Percentiles rank a stretch among this genome's conserved stretches.
phyloP scores from a whole-genome alignment of 2,113 vertebrate species.

The Triplophysa dalaica region DNA sequence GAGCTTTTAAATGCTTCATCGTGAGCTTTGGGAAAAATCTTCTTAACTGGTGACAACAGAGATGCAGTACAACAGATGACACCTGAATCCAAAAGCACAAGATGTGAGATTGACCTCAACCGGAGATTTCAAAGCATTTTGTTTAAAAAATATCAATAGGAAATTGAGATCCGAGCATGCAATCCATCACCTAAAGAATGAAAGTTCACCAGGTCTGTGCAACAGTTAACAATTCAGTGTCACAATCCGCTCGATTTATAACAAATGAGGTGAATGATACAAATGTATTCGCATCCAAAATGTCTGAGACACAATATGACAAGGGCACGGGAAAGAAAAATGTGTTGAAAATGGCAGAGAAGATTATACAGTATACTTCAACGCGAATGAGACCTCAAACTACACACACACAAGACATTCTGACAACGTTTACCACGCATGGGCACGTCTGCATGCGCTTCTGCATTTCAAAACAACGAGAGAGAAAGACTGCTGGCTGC shows the following conservation, averaged over 20 bases:
- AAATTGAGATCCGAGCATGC: not conserved
- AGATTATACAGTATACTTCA: constrained; percentile 21
- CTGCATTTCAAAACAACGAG: not conserved
- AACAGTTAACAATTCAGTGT: not conserved
- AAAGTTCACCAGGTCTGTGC: not conserved
- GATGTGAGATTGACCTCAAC: too few relatives aligned
- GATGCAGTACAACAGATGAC: not conserved
- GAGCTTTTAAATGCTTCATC: not conserved
- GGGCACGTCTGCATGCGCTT: not conserved
- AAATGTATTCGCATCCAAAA: too few relatives aligned
- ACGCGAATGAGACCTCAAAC: constrained; percentile 6
- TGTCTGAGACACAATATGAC: not conserved
- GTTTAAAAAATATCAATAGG: not conserved
- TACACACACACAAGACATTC: not conserved
- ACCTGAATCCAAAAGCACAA: not conserved
- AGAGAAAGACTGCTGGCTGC: not conserved
- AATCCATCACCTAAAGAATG: not conserved
- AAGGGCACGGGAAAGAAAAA: not conserved
- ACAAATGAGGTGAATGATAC: not conserved
- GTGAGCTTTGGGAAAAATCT: not conserved
- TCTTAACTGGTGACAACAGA: not conserved
- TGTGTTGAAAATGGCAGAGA: not conserved
- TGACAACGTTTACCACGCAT: not conserved
- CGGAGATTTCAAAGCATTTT: not conserved
- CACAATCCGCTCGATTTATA: not conserved